Evolutionary conservation across 2,888 invertebrate genomes (phyloP).

Genomic region (Netelia melanura): DNA sequence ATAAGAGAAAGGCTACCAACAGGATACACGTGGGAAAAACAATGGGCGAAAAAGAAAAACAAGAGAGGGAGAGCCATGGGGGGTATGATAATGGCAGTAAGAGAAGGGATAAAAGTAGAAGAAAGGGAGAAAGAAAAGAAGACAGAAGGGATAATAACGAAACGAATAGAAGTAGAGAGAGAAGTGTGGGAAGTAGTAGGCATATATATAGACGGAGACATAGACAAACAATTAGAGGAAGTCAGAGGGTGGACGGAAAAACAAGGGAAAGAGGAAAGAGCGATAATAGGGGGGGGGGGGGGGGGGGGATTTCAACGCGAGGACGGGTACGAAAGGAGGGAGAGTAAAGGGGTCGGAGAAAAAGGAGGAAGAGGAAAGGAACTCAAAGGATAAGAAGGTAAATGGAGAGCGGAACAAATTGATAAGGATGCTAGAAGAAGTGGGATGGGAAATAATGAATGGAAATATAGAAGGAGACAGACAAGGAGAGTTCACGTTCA

Average conservation of each 20-base stretch:
- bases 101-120: neutral
- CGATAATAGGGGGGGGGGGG: constrained; percentile 2
- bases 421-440: constrained; percentile 23
- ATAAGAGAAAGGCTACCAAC: constrained; percentile 20
- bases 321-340: constrained; percentile 42
- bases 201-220: constrained; percentile 49
- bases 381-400: constrained; percentile 54
- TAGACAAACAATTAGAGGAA: constrained; percentile 32
- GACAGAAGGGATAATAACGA: constrained; percentile 16
- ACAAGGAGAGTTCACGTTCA: constrained; percentile 60
- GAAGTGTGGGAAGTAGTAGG: constrained; percentile 30
- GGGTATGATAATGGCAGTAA: constrained; percentile 38
- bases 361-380: constrained; percentile 12
- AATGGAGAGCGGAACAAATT: constrained; percentile 51
- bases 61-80: constrained; percentile 54
- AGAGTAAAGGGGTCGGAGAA: neutral
- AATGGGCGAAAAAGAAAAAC: constrained; percentile 29
- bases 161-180: neutral
- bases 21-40: constrained; percentile 35
- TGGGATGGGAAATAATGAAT: constrained; percentile 61
- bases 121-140: constrained; percentile 5
- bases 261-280: neutral
- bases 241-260: constrained; percentile 2
- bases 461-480: constrained; percentile 49
- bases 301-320: constrained; percentile 55